Evolutionary conservation across 2,888 invertebrate genomes (phyloP), one percentile per base, ranked within the genome.

Genomic region (Chalcosyrphus nemorum): DNA sequence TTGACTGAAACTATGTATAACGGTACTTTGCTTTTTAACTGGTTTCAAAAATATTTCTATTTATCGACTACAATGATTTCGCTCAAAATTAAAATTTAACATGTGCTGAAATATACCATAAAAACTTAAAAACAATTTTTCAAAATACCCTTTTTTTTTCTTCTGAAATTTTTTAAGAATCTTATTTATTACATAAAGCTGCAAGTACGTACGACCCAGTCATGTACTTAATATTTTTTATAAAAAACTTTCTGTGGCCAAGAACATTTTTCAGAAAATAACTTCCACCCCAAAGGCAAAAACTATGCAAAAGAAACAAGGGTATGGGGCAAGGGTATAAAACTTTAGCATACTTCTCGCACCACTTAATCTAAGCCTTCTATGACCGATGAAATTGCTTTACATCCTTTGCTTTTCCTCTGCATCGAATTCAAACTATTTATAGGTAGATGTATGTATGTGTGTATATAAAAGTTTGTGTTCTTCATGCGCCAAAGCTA

Each of bases 201-300:
- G n/a, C n/a, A n/a, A n/a, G n/a, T n/a, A n/a, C n/a, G n/a, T n/a
- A n/a, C n/a, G n/a, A n/a, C n/a, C n/a, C n/a, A n/a, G n/a, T 24
- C 15, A 59, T 52, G 9, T 15, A 17, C 35, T 66, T 68, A 29
- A 43, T 52, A 43, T 54, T 29, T 43, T 54, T 68, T 68, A 29
- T 43, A 54, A n/a, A 38, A 4, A 52, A 54, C 43, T 43, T 54
- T 54, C 41, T 54, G 43, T 9, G 27, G 32, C 66, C 27, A 21
- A 41, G 19, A 52, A 43, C 5, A 43, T 41, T 32, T 47, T 15
- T 29, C 32, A 7, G 24, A 19, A 32, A 61, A 29, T 27, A 61
- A 45, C 43, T 57, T 41, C 4, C 11, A 13, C 9, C 41, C 21
- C n/a, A n/a, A 11, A 7, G 11, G 11, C 15, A n/a, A 24, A 13